Evolutionary conservation across 2,888 invertebrate genomes (phyloP), one percentile per base, ranked within the genome.

Genomic region (Microctonus aethiopoides): DNA sequence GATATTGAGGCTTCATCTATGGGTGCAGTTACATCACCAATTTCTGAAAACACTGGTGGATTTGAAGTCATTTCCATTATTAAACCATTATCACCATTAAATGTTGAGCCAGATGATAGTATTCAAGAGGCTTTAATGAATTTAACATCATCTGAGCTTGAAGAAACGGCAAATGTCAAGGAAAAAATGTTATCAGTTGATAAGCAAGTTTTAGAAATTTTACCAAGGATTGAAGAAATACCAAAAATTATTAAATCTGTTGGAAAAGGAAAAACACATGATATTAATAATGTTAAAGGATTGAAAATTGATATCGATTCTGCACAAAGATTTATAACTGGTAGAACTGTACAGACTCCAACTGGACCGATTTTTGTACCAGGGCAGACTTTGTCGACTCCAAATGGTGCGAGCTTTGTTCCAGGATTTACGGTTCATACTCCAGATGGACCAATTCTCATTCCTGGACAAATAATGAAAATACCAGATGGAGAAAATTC

Each of bases 351-450:
- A 1, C 90, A 91, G 73, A 93, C 93, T 0, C 91, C 92, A 60
- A 89, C 89, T 68, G 93, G 93, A 1, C 89, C 91, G 36, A 86
- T 92, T 56, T 94, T 94, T 81, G 90, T 94, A 13, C 93, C 94
- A 0, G 94, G 94, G 3, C 93, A 93, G 85, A 92, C 93, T 0
- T 87, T 94, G 7, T 89, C 91, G 76, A 93, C 92, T 2, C 91
- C 92, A 59, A 88, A 88, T 71, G 93, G 93, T 0, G 88, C 89
- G 11, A 87, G 90, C 62, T 94, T 94, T 84, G 90, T 93, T 41
- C 93, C 94, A 22, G 94, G 94, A 1, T 89, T 94, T 71, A 92
- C 91, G 52, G 89, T 94, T 13, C 89, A 90, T 77, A 91, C 92
- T 1, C 91, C 92, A 24, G 88, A 89, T 57, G 92, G 92, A 29